These are phyloP conservation scores for Cancer borealis DNA, from an alignment of 2,888 invertebrate genomes.

Conservation along the genomic window DNA sequence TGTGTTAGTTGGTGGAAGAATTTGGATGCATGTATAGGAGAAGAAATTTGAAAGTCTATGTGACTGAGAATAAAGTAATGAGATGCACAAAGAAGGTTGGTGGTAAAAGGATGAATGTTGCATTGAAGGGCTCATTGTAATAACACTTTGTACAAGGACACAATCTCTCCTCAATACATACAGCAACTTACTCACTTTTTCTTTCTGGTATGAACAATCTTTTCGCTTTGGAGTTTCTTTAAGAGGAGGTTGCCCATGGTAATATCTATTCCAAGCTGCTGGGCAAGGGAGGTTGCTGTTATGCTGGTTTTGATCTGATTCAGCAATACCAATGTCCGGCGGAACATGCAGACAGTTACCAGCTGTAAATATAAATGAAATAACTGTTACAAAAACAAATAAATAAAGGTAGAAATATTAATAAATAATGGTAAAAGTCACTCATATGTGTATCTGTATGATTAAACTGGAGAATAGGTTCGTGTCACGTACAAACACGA, in stretches of 20 bases:
- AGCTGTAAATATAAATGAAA: conserved; percentile 35
- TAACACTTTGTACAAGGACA: too few relatives aligned
- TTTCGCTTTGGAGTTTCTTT: conserved; percentile 49
- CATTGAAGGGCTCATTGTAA: too few relatives aligned
- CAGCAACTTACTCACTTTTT: background rate
- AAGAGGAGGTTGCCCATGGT: conserved; percentile 55
- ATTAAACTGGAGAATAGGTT: too few relatives aligned
- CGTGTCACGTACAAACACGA: too few relatives aligned
- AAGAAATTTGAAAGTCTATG: too few relatives aligned
- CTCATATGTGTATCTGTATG: too few relatives aligned
- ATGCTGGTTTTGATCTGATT: background rate
- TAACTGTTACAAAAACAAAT: background rate
- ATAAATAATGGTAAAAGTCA: background rate
- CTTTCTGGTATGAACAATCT: conserved; percentile 36
- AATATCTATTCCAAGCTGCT: conserved; percentile 61
- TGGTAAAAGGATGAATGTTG: too few relatives aligned
- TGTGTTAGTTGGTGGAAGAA: too few relatives aligned
- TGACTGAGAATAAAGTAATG: too few relatives aligned
- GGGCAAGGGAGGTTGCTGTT: conserved; percentile 52
- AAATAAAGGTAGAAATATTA: background rate
- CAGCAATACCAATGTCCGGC: conserved; percentile 60
- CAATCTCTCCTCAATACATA: too few relatives aligned
- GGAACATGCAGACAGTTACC: conserved; percentile 63
- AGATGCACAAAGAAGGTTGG: too few relatives aligned
- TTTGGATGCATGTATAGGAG: too few relatives aligned